A percentile compares a stretch with the other conserved stretches of the same genome.
Conservation (phyloP, 2,888 invertebrate genomes). For the Parelbella ahira region DNA sequence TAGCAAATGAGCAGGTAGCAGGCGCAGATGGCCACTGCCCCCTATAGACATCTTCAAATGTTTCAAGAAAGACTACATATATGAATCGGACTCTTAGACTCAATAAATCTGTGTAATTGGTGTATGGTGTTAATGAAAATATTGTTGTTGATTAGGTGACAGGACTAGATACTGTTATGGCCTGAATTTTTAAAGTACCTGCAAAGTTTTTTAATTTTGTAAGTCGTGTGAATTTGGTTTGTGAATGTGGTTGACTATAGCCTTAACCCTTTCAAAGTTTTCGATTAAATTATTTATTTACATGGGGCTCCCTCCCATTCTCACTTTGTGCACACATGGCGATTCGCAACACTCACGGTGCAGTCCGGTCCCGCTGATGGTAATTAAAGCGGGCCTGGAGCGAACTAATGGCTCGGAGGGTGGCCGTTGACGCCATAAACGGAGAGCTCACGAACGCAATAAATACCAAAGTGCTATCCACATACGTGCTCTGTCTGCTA, state of each 20-base stretch:
- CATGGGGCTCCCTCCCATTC: slow-evolving; percentile 22
- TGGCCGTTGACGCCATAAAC: slow-evolving; percentile 25
- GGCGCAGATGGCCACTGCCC: no score
- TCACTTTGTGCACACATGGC: neutral
- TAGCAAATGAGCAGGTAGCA: no score
- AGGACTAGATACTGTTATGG: no score
- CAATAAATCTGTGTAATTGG: no score
- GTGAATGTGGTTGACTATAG: neutral
- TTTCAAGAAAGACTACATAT: no score
- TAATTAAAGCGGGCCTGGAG: slow-evolving; percentile 33
- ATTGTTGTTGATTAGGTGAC: no score
- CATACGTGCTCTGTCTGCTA: slow-evolving; percentile 26
- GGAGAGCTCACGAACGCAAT: slow-evolving; percentile 27
- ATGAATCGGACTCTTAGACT: no score
- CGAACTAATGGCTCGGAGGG: slow-evolving; percentile 26
- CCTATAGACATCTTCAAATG: no score
- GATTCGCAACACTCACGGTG: slow-evolving; percentile 16
- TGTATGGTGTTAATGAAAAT: no score
- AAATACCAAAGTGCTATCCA: slow-evolving; percentile 24
- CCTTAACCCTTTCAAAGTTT: slow-evolving; percentile 16
- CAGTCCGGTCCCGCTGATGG: slow-evolving; percentile 24
- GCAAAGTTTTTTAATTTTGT: no score
- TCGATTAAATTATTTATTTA: slow-evolving; percentile 22
- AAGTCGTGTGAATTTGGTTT: no score
- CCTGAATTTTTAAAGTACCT: no score